These are phyloP conservation scores for Dromococcyx pavoninus DNA, from an alignment of 2,797 vertebrate species.

Conservation along the genomic window DNA sequence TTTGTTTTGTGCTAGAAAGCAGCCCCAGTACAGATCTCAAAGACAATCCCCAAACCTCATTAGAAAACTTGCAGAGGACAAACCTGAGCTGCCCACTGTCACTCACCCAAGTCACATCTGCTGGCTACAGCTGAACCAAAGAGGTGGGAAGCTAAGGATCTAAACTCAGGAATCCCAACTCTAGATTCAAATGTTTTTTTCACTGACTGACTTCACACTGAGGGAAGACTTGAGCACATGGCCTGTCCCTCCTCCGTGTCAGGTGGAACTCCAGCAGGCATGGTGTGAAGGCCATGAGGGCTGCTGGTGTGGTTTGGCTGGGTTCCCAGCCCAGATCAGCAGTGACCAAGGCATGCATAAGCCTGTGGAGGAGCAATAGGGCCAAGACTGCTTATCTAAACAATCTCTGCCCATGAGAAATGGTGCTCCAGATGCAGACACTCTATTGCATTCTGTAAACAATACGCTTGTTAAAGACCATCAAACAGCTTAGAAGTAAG, in stretches of 20 bases:
- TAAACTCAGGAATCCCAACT: background rate
- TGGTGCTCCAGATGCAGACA: background rate
- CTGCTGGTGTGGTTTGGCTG: background rate
- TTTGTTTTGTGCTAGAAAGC: background rate
- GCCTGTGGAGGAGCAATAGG: fast-evolving
- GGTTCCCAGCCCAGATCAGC: background rate
- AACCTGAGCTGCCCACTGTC: background rate
- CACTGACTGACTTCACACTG: fast-evolving
- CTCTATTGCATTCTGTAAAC: background rate
- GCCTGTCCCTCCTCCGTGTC: background rate
- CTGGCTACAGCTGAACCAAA: background rate
- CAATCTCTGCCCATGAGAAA: fast-evolving
- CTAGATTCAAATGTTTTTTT: background rate
- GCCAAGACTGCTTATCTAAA: background rate
- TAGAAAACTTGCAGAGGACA: background rate
- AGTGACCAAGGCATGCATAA: fast-evolving
- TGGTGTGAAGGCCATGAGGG: fast-evolving
- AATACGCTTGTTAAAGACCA: background rate
- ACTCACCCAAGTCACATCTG: fast-evolving
- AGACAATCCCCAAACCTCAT: background rate
- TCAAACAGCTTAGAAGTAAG: background rate
- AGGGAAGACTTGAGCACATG: background rate
- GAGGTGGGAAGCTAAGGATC: background rate
- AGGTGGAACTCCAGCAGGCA: background rate
- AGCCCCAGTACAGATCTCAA: background rate